These are phyloP conservation scores for Mythimna loreyi DNA, from an alignment of 2,888 invertebrate species.

Conservation along the genomic window DNA sequence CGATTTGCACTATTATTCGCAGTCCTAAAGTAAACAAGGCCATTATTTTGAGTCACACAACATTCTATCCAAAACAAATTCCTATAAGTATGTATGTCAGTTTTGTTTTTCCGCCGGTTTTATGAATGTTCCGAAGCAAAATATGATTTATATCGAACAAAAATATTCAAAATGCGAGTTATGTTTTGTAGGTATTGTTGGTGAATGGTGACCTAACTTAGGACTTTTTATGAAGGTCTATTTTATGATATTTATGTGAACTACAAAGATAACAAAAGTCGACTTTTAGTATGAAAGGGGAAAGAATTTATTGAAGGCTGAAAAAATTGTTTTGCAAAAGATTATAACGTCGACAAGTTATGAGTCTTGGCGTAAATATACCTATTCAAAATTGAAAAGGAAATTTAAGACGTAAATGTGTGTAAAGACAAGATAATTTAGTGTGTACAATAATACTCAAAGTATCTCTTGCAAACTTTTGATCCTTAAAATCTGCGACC, in stretches of 20 bases:
- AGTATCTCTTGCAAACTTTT: conserved; percentile 29
- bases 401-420: not conserved
- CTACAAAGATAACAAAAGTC: conserved; percentile 25
- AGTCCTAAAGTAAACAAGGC: conserved; percentile 69
- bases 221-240: conserved; percentile 29
- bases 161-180: conserved; percentile 56
- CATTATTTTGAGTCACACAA: conserved; percentile 63
- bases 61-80: conserved; percentile 63
- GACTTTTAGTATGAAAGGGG: conserved; percentile 17
- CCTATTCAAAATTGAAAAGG: not conserved
- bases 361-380: not conserved
- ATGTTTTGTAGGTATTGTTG: conserved; percentile 37
- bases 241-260: conserved; percentile 35
- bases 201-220: conserved; percentile 40
- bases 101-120: conserved; percentile 62
- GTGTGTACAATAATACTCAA: conserved; percentile 12
- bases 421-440: conserved; percentile 10
- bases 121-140: conserved; percentile 59
- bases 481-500: conserved; percentile 13
- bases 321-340: conserved; percentile 16
- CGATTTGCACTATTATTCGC: conserved; percentile 68
- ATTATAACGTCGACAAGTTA: conserved; percentile 9
- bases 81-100: conserved; percentile 61
- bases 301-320: conserved; percentile 15
- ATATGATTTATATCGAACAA: conserved; percentile 60